phyloP scores from a whole-genome alignment of 2,797 vertebrate species.

The Apodemus agrarius region DNA sequence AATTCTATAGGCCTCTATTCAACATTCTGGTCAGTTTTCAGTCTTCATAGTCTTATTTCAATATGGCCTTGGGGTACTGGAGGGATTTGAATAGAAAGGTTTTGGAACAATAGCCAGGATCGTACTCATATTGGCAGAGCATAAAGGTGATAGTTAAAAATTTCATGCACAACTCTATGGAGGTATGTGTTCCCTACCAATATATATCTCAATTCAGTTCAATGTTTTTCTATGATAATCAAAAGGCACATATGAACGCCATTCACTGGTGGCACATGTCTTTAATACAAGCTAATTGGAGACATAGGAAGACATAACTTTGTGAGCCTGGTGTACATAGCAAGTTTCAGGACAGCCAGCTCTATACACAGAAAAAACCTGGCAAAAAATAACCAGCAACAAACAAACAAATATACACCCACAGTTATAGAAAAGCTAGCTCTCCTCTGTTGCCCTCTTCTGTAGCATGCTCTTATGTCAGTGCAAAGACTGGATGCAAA shows the following conservation, averaged over 20 bases:
- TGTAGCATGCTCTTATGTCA: neutral
- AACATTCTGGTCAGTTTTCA: neutral
- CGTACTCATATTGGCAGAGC: neutral
- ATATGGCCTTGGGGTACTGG: neutral
- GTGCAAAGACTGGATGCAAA: neutral
- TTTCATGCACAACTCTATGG: neutral
- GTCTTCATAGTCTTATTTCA: neutral
- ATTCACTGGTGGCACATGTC: neutral
- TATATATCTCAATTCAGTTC: accelerated
- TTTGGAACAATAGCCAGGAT: neutral
- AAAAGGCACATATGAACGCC: neutral
- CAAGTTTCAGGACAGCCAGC: neutral
- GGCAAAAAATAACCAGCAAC: neutral
- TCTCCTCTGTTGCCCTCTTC: neutral
- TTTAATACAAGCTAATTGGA: neutral
- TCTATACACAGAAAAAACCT: neutral
- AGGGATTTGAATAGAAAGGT: neutral
- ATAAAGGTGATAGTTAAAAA: neutral
- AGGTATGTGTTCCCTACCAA: neutral
- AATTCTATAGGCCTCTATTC: neutral
- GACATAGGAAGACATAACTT: neutral
- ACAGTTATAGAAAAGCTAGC: neutral
- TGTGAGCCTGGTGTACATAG: neutral
- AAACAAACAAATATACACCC: no score
- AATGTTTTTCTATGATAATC: neutral